These are phyloP conservation scores for Caenorhabditis virilis DNA, from an alignment of 2,888 invertebrate species.

Conservation along the genomic window DNA sequence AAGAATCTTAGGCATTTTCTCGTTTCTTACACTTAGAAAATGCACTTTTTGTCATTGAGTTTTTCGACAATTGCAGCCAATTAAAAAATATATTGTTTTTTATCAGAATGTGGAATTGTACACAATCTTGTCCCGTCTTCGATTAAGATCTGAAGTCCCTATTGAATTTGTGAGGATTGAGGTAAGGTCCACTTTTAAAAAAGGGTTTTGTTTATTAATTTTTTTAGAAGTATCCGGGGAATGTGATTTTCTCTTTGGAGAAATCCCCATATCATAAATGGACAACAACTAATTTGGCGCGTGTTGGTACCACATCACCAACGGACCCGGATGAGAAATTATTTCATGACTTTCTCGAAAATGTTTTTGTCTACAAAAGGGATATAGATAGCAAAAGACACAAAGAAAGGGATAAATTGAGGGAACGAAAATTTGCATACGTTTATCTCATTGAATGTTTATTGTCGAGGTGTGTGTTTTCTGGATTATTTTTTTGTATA, in stretches of 20 bases:
- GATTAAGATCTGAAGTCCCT: slow-evolving; percentile 34
- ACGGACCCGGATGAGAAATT: slow-evolving; percentile 21
- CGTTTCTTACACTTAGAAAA: no score
- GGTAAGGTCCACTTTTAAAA: no score
- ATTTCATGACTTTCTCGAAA: slow-evolving; percentile 24
- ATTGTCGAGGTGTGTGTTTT: no score
- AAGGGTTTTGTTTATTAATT: no score
- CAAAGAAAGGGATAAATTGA: slow-evolving; percentile 17
- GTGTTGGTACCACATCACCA: slow-evolving; percentile 15
- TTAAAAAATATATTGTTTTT: slow-evolving; percentile 1
- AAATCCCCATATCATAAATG: slow-evolving; percentile 33
- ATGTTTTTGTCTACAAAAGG: slow-evolving; percentile 17
- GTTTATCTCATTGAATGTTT: slow-evolving; percentile 53
- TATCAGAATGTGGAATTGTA: slow-evolving; percentile 27
- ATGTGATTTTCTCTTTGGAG: slow-evolving; percentile 26
- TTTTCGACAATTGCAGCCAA: neutral
- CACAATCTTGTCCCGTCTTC: slow-evolving; percentile 42
- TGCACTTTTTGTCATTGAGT: no score
- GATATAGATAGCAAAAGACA: slow-evolving; percentile 26
- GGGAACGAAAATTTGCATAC: slow-evolving; percentile 35
- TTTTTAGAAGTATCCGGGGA: no score
- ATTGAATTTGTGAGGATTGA: slow-evolving; percentile 48
- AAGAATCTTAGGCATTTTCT: no score
- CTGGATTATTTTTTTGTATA: no score
- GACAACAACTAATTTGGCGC: slow-evolving; percentile 15